Percentiles rank a stretch among this genome's conserved stretches.
phyloP scores from a whole-genome alignment of 2,797 vertebrate genomes.

The Pteropus rufus region DNA sequence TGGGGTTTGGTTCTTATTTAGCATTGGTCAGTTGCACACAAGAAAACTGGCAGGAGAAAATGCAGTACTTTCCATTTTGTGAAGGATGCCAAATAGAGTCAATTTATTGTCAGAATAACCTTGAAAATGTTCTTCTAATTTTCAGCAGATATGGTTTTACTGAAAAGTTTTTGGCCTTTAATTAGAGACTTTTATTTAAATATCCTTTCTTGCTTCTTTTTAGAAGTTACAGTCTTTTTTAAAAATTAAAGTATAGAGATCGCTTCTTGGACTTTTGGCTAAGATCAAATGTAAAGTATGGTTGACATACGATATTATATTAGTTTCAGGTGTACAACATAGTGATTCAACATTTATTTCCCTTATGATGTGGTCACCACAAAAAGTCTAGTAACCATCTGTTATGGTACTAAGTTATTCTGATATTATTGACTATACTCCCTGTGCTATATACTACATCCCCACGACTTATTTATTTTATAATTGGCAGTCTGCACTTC shows the following conservation, averaged over 20 bases:
- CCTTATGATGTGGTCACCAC: background rate
- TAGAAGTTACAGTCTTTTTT: background rate
- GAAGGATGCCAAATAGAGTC: conserved; percentile 50
- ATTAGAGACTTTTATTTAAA: conserved; percentile 43
- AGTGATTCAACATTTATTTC: background rate
- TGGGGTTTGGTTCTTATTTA: conserved; percentile 50
- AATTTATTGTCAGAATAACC: conserved; percentile 10
- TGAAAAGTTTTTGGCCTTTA: conserved; percentile 8
- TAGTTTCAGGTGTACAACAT: background rate
- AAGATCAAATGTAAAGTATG: background rate
- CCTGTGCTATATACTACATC: background rate
- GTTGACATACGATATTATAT: background rate
- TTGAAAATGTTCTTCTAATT: conserved; percentile 29
- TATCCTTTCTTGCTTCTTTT: conserved; percentile 19
- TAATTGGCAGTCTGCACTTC: background rate
- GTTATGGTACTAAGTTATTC: background rate
- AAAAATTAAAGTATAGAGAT: background rate
- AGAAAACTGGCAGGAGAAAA: conserved; percentile 26
- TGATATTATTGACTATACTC: background rate
- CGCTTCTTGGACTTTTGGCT: too few relatives aligned
- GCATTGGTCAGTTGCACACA: conserved; percentile 33
- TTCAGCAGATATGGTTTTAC: background rate
- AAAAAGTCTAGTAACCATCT: background rate
- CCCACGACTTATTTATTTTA: background rate
- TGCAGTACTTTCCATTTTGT: conserved; percentile 52